Evolutionary conservation across 2,888 invertebrate genomes (phyloP), one percentile per base, ranked within the genome.

Genomic region (Torymus texanus): DNA sequence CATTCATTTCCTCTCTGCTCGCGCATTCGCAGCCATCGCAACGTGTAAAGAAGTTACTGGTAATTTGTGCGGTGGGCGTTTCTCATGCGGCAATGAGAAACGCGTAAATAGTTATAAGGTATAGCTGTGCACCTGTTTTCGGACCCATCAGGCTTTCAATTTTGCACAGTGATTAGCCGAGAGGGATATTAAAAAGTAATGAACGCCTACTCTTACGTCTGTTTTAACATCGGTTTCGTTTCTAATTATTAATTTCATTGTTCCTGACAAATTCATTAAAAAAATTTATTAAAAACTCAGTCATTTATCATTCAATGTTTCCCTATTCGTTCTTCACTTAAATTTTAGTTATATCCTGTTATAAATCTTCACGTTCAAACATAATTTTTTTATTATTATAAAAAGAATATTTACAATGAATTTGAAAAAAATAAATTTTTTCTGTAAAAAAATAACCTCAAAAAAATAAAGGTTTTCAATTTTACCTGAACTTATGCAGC

Each of bases 31-130:
- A 41, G 8, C 41, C 41, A 41, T 5, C 41, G 74, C 73, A 51
- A 79, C 81, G 78, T 61, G 63, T 53, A 73, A 70, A 68, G 76
- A 77, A 75, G 67, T 78, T 80, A 68, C 76, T 58, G 71, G 83
- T 82, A 85, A 85, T 85, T 85, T 85, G 79, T 78, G 66, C 78
- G 74, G 83, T 85, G 84, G 84, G 85, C 87, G 85, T 84, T 83
- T 78, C 81, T 80, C 61, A 12, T 61, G 63, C 73, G 72, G 75
- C 79, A 74, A 80, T 77, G 83, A 82, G 84, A 84, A 86, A 84
- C 81, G 70, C 83, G 75, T 83, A 85, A 85, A 84, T 84, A 84
- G 79, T 75, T 72, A 61, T 73, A 59, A 79, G 73, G 53, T 70
- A 58, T 21, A n/a, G 66, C 21, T n/a, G 63, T 61, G 72, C 78